These are phyloP conservation scores for Cossypha polioptera DNA, from an alignment of 2,797 vertebrate genomes.

Conservation along the genomic window DNA sequence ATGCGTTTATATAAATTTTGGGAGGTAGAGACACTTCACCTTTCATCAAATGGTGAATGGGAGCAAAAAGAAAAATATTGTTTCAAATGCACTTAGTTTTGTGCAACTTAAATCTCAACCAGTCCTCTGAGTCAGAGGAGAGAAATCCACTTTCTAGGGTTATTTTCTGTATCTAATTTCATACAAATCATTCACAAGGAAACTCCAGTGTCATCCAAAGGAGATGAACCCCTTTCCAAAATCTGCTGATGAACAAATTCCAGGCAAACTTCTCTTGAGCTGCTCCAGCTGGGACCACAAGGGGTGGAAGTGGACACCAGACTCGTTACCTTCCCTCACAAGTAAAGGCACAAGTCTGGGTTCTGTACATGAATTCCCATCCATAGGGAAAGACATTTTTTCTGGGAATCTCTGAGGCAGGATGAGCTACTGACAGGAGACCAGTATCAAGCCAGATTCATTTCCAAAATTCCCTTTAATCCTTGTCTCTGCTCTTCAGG, in stretches of 20 bases:
- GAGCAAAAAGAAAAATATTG: neutral
- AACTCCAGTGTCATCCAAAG: neutral
- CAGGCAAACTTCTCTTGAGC: neutral
- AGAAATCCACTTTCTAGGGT: neutral
- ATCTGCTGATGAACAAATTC: neutral
- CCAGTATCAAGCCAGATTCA: no score
- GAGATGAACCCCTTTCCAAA: neutral
- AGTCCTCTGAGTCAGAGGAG: neutral
- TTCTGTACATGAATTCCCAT: neutral
- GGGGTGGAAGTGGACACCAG: neutral
- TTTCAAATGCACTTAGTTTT: neutral
- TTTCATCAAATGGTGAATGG: neutral
- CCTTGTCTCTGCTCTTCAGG: neutral
- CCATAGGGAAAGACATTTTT: neutral
- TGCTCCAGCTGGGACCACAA: neutral
- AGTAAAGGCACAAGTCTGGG: fast-evolving
- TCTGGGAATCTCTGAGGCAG: neutral
- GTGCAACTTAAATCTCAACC: neutral
- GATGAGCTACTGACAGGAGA: neutral
- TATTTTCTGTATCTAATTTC: neutral
- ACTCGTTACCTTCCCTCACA: neutral
- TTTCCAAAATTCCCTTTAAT: neutral
- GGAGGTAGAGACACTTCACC: neutral
- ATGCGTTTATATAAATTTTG: neutral
- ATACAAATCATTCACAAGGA: neutral